A percentile compares a stretch with the other conserved stretches of the same genome.
Conservation (phyloP, 2,888 invertebrate species). For the Yponomeuta malinellus region DNA sequence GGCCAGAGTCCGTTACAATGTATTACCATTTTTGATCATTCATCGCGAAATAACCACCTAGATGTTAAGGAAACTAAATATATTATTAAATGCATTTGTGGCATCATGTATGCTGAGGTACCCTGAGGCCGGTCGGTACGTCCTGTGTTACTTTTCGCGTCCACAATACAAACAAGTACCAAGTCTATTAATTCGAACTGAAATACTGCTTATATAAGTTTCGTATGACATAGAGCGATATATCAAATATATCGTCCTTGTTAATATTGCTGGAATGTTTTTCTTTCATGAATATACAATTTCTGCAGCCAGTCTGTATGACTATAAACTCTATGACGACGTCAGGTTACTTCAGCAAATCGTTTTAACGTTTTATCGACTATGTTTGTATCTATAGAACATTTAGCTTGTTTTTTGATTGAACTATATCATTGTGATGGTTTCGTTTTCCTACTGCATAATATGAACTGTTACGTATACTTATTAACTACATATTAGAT, state of each 20-base stretch:
- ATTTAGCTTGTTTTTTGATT: constrained; percentile 59
- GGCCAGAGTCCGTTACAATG: not conserved
- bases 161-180: constrained; percentile 42
- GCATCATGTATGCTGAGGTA: constrained; percentile 37
- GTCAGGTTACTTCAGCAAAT: constrained; percentile 43
- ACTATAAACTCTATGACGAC: constrained; percentile 51
- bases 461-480: constrained; percentile 61
- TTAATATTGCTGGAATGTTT: constrained; percentile 20
- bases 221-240: constrained; percentile 34
- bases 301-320: constrained; percentile 45
- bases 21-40: constrained; percentile 73
- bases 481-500: constrained; percentile 49
- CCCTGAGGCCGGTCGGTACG: constrained; percentile 38
- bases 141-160: constrained; percentile 44
- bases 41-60: constrained; percentile 72
- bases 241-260: constrained; percentile 58
- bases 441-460: constrained; percentile 72
- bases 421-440: constrained; percentile 67
- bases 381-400: constrained; percentile 67
- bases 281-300: constrained; percentile 26
- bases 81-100: constrained; percentile 57
- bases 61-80: constrained; percentile 59
- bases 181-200: not conserved
- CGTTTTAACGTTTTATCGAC: constrained; percentile 58
- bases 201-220: constrained; percentile 22